These are phyloP conservation scores for Sceliomorpha sp. DNA, from an alignment of 2,888 invertebrate genomes.

Conservation along the genomic window DNA sequence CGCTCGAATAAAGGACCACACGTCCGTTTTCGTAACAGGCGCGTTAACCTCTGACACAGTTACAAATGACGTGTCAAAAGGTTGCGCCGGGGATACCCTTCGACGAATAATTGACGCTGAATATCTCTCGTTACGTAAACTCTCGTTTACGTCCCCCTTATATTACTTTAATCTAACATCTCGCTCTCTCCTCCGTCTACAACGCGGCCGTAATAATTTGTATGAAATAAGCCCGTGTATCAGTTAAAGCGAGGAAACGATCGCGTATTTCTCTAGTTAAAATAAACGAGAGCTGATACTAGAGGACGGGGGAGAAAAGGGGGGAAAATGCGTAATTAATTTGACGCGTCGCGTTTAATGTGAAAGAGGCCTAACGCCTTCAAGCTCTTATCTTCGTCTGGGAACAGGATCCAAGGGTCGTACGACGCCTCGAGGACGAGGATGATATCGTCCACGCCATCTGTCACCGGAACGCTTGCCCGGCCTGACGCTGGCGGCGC, in stretches of 20 bases:
- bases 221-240: too few species aligned
- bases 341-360: conserved; percentile 37
- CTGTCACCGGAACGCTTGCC: conserved; percentile 69
- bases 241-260: too few species aligned
- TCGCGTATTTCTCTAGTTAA: background rate
- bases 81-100: too few species aligned
- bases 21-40: conserved; percentile 12
- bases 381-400: conserved; percentile 71
- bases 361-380: conserved; percentile 26
- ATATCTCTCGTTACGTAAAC: too few species aligned
- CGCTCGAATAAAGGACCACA: conserved; percentile 12
- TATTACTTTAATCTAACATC: too few species aligned
- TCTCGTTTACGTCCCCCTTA: too few species aligned
- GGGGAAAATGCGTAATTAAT: conserved; percentile 44
- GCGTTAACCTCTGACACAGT: too few species aligned
- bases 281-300: background rate
- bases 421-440: conserved; percentile 56
- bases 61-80: too few species aligned
- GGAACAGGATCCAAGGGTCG: conserved; percentile 74
- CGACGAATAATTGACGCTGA: too few species aligned
- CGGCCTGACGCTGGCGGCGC: conserved; percentile 52
- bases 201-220: too few species aligned
- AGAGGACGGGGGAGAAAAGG: conserved; percentile 10
- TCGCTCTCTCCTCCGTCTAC: too few species aligned
- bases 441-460: conserved; percentile 70